Conservation (phyloP, 2,113 vertebrate species). For the Silurus asotus region DNA sequence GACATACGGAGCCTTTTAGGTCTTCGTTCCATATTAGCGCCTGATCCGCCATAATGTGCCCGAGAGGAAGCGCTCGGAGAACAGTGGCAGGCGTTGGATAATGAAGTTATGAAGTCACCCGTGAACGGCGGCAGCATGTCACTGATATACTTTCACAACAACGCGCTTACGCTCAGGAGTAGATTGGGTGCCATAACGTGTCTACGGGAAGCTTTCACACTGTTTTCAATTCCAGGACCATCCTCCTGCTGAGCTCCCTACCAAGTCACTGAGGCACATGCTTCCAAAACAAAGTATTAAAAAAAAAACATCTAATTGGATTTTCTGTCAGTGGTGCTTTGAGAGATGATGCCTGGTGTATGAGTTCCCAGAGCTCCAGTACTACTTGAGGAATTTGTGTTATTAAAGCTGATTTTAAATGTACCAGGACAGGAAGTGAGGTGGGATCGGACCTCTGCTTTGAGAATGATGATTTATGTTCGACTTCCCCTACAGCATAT, state of each 20-base stretch:
- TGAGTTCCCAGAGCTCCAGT: neutral
- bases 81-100: neutral
- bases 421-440: neutral
- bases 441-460: slow-evolving; percentile 4
- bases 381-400: neutral
- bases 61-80: slow-evolving; percentile 1
- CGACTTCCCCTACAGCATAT: slow-evolving; percentile 3
- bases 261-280: slow-evolving; percentile 38
- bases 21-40: slow-evolving; percentile 25
- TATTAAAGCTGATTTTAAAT: neutral
- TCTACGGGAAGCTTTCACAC: slow-evolving; percentile 44
- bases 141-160: slow-evolving; percentile 17
- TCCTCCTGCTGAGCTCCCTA: neutral
- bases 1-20: slow-evolving; percentile 36
- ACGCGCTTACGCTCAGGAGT: slow-evolving; percentile 24
- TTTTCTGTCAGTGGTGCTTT: slow-evolving; percentile 49
- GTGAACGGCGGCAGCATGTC: slow-evolving; percentile 13
- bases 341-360: neutral
- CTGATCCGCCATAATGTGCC: slow-evolving; percentile 10
- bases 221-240: slow-evolving; percentile 22
- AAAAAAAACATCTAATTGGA: slow-evolving; percentile 48
- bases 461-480: neutral
- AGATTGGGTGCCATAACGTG: slow-evolving; percentile 34
- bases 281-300: slow-evolving; percentile 20
- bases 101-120: slow-evolving; percentile 37